A percentile compares a stretch with the other conserved stretches of the same genome.
Evolutionary conservation across 53 echinoderm and acorn worm genomes (phyloP).

Genomic region (Luidia sarsii): DNA sequence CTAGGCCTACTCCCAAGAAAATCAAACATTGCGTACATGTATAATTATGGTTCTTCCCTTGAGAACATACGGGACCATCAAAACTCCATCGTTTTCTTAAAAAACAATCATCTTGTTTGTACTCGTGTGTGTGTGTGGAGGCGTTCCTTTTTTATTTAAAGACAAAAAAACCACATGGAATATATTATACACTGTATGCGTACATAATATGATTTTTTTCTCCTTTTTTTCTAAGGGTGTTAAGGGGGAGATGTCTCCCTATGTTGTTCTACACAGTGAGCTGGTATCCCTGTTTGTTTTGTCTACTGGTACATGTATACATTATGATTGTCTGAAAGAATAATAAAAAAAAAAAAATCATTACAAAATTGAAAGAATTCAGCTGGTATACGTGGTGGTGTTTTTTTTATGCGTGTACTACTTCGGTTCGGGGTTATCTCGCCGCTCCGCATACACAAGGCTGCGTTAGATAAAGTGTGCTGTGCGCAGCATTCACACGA

Average conservation of each 20-base stretch:
- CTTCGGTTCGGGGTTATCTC: background rate
- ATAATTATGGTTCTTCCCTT: too few relatives aligned
- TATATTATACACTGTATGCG: too few relatives aligned
- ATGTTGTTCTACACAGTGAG: background rate
- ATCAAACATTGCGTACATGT: too few relatives aligned
- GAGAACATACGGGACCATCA: too few relatives aligned
- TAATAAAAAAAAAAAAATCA: constrained; percentile 9
- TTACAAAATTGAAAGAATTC: constrained; percentile 14
- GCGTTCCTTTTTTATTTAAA: too few relatives aligned
- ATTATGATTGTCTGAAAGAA: constrained; percentile 31
- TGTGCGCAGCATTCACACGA: background rate
- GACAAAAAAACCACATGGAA: too few relatives aligned
- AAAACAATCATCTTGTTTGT: too few relatives aligned
- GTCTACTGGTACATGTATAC: constrained; percentile 38
- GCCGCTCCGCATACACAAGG: background rate
- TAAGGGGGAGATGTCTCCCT: background rate
- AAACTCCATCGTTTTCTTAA: too few relatives aligned
- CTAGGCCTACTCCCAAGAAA: too few relatives aligned
- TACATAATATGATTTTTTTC: too few relatives aligned
- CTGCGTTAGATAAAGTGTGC: background rate
- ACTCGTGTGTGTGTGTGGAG: too few relatives aligned
- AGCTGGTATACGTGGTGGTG: background rate
- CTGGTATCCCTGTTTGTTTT: constrained; percentile 28
- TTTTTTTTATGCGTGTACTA: background rate
- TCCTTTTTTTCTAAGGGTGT: too few relatives aligned